phyloP scores from a whole-genome alignment of 2,797 vertebrate genomes.

The Phylloscopus collybita region DNA sequence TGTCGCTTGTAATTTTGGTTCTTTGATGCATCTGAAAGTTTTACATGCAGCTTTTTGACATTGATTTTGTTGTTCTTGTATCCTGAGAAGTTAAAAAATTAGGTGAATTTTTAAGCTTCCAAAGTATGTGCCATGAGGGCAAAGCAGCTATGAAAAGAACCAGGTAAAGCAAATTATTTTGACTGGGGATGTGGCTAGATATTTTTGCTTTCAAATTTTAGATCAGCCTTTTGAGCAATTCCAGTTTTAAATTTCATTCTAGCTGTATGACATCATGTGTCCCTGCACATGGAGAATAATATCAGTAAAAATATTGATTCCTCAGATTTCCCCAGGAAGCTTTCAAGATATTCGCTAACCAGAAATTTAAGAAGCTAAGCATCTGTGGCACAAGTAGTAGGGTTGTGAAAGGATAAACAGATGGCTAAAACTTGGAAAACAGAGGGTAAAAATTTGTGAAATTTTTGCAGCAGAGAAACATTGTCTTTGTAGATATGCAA shows the following conservation, averaged over 20 bases:
- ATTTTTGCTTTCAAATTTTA: neutral
- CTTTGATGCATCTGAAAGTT: neutral
- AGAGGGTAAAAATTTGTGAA: neutral
- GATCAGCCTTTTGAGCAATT: neutral
- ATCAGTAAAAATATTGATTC: neutral
- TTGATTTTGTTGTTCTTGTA: neutral
- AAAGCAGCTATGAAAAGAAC: neutral
- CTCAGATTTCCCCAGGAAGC: neutral
- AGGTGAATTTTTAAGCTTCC: neutral
- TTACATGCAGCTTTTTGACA: slow-evolving; percentile 5
- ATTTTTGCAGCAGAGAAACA: neutral
- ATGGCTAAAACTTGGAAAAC: neutral
- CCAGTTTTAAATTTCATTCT: neutral
- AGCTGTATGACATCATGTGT: neutral
- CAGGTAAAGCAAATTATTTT: neutral
- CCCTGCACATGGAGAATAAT: neutral
- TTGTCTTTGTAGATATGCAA: neutral
- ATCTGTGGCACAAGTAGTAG: neutral
- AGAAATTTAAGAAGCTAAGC: neutral
- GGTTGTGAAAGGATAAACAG: neutral
- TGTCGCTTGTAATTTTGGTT: neutral
- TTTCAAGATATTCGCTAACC: neutral
- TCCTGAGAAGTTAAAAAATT: neutral
- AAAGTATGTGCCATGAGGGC: neutral
- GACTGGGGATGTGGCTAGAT: neutral